A percentile compares a stretch with the other conserved stretches of the same genome.
phyloP scores from a whole-genome alignment of 2,888 invertebrate species.

The Baronia brevicornis region DNA sequence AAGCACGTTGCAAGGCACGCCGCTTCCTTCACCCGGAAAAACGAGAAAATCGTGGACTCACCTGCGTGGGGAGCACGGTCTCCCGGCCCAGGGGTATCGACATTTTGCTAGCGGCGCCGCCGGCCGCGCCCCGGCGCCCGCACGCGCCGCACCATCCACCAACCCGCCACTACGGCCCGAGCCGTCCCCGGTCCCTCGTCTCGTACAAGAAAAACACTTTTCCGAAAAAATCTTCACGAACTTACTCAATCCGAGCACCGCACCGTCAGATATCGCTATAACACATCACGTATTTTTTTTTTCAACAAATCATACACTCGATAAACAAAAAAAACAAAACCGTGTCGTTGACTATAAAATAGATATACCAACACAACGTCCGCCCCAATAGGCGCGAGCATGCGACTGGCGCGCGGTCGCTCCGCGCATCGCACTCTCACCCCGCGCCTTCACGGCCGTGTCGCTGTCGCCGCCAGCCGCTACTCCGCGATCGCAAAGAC shows the following conservation, averaged over 20 bases:
- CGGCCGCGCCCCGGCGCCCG: constrained; percentile 73
- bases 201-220: constrained; percentile 65
- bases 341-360: constrained; percentile 29
- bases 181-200: constrained; percentile 38
- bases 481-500: constrained; percentile 23
- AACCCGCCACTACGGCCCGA: constrained; percentile 46
- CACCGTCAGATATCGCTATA: constrained; percentile 26
- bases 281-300: constrained; percentile 39
- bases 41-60: constrained; percentile 45
- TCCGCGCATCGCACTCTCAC: constrained; percentile 26
- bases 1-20: constrained; percentile 8
- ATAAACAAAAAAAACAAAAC: constrained; percentile 28
- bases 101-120: constrained; percentile 72
- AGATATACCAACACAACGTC: constrained; percentile 38
- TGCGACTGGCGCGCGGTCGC: constrained; percentile 52
- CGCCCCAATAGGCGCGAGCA: constrained; percentile 51
- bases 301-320: constrained; percentile 31
- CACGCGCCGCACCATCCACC: constrained; percentile 68
- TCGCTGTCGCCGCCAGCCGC: constrained; percentile 16
- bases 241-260: constrained; percentile 28
- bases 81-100: constrained; percentile 74
- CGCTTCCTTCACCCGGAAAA: constrained; percentile 22
- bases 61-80: constrained; percentile 69
- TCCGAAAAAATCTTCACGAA: constrained; percentile 40
- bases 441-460: constrained; percentile 30